These are phyloP conservation scores for Anagyrus pseudococci DNA, from an alignment of 2,888 invertebrate genomes.

Conservation along the genomic window DNA sequence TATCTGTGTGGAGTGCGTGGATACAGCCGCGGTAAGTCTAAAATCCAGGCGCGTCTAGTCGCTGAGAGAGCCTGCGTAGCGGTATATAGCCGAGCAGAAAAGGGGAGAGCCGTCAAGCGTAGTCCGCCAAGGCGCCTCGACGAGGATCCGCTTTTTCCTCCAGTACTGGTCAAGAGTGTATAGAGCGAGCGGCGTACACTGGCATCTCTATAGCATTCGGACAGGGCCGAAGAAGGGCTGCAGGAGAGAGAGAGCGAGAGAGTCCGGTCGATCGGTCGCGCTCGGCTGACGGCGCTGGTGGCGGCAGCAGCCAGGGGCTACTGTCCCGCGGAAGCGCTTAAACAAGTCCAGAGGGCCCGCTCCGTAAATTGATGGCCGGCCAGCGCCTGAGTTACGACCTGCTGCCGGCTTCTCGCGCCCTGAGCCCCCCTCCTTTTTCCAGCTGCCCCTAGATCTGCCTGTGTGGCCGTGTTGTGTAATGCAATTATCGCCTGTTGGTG, in stretches of 20 bases:
- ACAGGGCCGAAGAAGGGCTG: no score
- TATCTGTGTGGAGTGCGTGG: no score
- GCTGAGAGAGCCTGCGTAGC: no score
- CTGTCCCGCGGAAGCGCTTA: conserved; percentile 44
- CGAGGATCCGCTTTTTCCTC: no score
- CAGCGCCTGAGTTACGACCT: conserved; percentile 55
- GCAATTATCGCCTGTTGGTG: conserved; percentile 50
- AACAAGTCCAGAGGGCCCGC: conserved; percentile 41
- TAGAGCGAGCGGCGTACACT: no score
- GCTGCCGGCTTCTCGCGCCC: conserved; percentile 29
- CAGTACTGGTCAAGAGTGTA: no score
- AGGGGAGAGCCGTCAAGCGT: no score
- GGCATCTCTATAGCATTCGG: background rate
- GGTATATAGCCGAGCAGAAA: no score
- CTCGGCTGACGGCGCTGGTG: conserved; percentile 30
- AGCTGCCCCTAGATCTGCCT: conserved; percentile 24
- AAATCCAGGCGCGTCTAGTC: no score
- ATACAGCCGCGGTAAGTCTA: no score
- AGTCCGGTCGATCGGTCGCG: conserved; percentile 47
- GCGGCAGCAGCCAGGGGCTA: conserved; percentile 16
- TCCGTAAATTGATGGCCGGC: conserved; percentile 52
- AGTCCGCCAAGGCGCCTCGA: no score
- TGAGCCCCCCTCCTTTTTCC: background rate
- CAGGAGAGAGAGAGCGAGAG: no score
- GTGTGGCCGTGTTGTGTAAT: conserved; percentile 38